These are phyloP conservation scores for Typhlichthys eigenmanni DNA, from an alignment of 2,797 vertebrate genomes.

Conservation along the genomic window DNA sequence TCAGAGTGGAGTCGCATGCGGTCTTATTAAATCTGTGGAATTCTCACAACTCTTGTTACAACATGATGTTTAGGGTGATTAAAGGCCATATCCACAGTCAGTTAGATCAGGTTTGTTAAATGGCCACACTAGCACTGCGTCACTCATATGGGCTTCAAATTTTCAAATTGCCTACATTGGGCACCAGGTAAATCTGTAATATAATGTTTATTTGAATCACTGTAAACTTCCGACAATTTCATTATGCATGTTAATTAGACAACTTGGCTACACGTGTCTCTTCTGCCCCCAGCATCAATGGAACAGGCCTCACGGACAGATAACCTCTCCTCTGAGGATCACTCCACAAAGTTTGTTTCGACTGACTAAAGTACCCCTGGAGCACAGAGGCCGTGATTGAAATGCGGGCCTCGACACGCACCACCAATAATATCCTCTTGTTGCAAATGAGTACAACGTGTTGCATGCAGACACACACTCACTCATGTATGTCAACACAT, in stretches of 20 bases:
- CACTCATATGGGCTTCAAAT: too few species aligned
- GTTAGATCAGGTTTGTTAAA: not conserved
- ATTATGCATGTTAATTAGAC: not conserved
- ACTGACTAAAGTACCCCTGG: not conserved
- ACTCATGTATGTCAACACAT: conserved; percentile 2
- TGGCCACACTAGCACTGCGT: too few species aligned
- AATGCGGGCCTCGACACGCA: too few species aligned
- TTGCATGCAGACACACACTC: conserved; percentile 1
- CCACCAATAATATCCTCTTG: too few species aligned
- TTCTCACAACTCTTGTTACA: conserved; percentile 22
- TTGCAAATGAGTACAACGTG: not conserved
- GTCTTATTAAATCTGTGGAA: conserved; percentile 54
- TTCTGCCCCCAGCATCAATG: not conserved
- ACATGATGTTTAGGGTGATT: conserved; percentile 50
- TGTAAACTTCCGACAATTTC: too few species aligned
- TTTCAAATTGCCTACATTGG: too few species aligned
- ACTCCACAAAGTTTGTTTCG: conserved; percentile 1
- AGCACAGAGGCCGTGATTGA: too few species aligned
- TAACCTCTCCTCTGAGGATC: conserved; percentile 8
- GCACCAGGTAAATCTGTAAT: too few species aligned
- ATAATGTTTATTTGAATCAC: too few species aligned
- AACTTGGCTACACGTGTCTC: not conserved
- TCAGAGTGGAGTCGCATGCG: conserved; percentile 26
- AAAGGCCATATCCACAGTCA: conserved; percentile 26
- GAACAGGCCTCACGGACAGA: not conserved